phyloP scores from a whole-genome alignment of 2,797 vertebrate genomes.

The Anabas testudineus region DNA sequence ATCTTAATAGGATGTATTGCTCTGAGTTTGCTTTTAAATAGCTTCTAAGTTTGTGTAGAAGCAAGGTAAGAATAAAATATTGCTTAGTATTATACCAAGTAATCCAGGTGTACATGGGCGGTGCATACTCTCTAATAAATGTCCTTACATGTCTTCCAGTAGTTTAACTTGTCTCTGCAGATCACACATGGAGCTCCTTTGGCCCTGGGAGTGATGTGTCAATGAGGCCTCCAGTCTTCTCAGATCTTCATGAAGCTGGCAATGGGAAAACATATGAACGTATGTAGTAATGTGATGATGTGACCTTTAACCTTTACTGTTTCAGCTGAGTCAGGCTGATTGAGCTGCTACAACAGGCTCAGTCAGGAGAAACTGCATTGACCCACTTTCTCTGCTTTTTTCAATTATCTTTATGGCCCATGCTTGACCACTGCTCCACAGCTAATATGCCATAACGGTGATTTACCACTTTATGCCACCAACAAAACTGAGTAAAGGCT shows the following conservation, averaged over 20 bases:
- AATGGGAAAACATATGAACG: slow-evolving; percentile 39
- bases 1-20: too few relatives aligned
- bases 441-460: slow-evolving; percentile 70
- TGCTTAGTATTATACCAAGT: background rate
- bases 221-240: slow-evolving; percentile 80
- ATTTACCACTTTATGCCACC: slow-evolving; percentile 62
- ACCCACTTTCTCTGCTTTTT: slow-evolving; percentile 72
- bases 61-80: background rate
- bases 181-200: slow-evolving; percentile 79
- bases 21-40: too few relatives aligned
- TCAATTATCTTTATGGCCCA: slow-evolving; percentile 76
- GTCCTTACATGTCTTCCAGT: slow-evolving; percentile 85
- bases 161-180: slow-evolving; percentile 82
- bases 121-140: slow-evolving; percentile 9
- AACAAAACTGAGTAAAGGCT: slow-evolving; percentile 32
- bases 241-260: slow-evolving; percentile 82
- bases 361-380: slow-evolving; percentile 30
- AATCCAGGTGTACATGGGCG: background rate
- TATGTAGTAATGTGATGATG: slow-evolving; percentile 1
- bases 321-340: slow-evolving; percentile 46
- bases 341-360: slow-evolving; percentile 18
- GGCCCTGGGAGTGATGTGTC: slow-evolving; percentile 75
- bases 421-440: slow-evolving; percentile 64
- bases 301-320: slow-evolving; percentile 34
- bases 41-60: too few relatives aligned